Evolutionary conservation across 2,888 invertebrate species (phyloP), one percentile per base, ranked within the genome.

Genomic region (Dione vanillae): DNA sequence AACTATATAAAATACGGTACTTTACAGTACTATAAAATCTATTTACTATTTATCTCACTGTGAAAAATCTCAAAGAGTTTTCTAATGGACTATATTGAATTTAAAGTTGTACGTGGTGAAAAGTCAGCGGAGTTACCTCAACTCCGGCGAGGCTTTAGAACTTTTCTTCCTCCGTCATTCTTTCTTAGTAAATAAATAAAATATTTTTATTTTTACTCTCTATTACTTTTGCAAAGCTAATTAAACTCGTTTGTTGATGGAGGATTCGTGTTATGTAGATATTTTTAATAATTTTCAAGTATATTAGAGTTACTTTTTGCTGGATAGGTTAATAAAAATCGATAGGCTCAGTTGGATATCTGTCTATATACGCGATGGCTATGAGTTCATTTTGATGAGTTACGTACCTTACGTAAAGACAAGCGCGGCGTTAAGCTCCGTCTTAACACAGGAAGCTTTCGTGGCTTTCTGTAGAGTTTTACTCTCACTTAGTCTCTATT

Each of bases 1-100:
- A n/a, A n/a, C n/a, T n/a, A n/a, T 27, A 27, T 27, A 27, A 27
- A 27, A 27, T 27, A 27, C 27, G 2, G 27, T 27, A 27, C 2
- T 27, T 2, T 27, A n/a, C n/a, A 35, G 5, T 35, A 52, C 2
- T 16, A 16, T 54, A 35, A 35, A n/a, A 54, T 35, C 35, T 35
- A 37, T 54, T 11, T 37, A 56, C 11, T 11, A 56, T 16, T 64
- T 64, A 27, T 51, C 40, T 40, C 10, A 45, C 19, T 40, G 27
- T 66, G 62, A 54, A 37, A 47, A 49, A 51, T 49, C 64, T 81
- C 79, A 77, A 76, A 74, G 78, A 79, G 78, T 78, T 81, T 82
- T 77, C 78, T 78, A 80, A 81, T 78, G 76, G 78, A 76, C 70
- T 78, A 77, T 76, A 84, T 83, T 80, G 79, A 84, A 82, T 84